phyloP scores from a whole-genome alignment of 1,140 invertebrate species.

The Frieseomelitta varia region DNA sequence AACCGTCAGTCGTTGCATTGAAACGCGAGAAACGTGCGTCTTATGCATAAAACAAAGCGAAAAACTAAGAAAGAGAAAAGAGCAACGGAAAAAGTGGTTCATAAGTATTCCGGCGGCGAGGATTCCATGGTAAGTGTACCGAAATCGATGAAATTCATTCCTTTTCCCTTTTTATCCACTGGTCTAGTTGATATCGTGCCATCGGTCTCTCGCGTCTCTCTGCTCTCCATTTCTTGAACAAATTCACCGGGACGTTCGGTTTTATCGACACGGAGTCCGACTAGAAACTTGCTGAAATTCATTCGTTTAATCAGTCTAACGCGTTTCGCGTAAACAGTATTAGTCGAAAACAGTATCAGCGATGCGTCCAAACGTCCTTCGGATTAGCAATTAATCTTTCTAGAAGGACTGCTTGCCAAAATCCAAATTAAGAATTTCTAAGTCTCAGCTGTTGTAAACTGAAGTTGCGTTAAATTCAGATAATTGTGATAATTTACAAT shows the following conservation, averaged over 20 bases:
- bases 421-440: conserved; percentile 13
- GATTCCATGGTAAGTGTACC: conserved; percentile 27
- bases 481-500: no score
- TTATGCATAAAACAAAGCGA: not conserved
- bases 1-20: not conserved
- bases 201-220: conserved; percentile 3
- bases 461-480: no score
- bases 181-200: conserved; percentile 28
- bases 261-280: not conserved
- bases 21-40: not conserved
- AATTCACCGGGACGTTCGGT: conserved; percentile 15
- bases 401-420: conserved; percentile 4
- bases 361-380: not conserved
- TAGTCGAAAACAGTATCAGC: not conserved
- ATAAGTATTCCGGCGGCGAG: conserved; percentile 28
- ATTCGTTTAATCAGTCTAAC: not conserved
- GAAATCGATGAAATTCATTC: conserved; percentile 39
- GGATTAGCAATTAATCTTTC: conserved; percentile 20
- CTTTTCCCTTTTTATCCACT: conserved; percentile 29
- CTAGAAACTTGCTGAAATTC: conserved; percentile 10
- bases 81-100: conserved; percentile 18
- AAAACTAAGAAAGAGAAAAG: conserved; percentile 10
- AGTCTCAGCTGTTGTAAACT: no score
- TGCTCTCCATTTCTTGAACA: not conserved
- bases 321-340: no score